Percentiles rank a stretch among this genome's conserved stretches.
Evolutionary conservation across 2,797 vertebrate species (phyloP).

Genomic region (Crypturellus tataupa): DNA sequence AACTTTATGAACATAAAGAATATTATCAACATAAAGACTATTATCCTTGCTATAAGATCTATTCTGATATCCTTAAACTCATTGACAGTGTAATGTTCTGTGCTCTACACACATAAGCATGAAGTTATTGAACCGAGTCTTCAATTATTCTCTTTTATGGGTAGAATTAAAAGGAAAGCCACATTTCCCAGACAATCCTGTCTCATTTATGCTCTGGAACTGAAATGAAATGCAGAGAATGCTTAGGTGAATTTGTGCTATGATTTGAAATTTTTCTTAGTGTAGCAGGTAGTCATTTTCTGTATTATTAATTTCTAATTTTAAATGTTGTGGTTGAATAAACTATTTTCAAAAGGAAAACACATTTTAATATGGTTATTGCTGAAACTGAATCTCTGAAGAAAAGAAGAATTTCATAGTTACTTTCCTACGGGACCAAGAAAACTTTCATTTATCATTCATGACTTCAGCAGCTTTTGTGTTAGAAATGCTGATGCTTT

Average conservation of each 20-base stretch:
- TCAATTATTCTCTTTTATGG: not conserved
- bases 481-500: not conserved
- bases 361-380: not conserved
- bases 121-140: not conserved
- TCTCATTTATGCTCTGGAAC: not conserved
- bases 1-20: not conserved
- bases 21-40: too few species aligned
- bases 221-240: not conserved
- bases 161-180: not conserved
- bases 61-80: not conserved
- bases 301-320: conserved; percentile 41
- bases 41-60: not conserved
- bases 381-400: not conserved
- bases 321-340: not conserved
- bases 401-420: not conserved
- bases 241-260: not conserved
- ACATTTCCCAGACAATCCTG: not conserved
- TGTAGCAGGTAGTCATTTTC: not conserved
- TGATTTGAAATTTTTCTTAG: not conserved
- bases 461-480: not conserved
- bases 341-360: not conserved
- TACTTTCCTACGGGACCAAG: not conserved
- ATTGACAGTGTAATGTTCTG: not conserved
- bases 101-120: not conserved
- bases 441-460: not conserved